These are phyloP conservation scores for Micronycteris hirsuta DNA, from an alignment of 2,113 vertebrate species.

Conservation along the genomic window DNA sequence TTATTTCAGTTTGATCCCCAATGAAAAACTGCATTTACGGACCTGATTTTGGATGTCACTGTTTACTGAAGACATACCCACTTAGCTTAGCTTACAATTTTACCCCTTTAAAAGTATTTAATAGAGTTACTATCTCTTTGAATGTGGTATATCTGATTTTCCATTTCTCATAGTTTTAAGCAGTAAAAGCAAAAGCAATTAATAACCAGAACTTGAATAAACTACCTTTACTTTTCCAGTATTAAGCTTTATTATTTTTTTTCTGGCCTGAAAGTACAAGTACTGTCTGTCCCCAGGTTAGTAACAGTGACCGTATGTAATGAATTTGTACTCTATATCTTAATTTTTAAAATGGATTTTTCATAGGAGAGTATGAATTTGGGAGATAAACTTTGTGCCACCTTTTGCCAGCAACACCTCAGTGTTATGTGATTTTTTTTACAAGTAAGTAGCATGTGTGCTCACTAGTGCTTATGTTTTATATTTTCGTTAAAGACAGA, in stretches of 20 bases:
- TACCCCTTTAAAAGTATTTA: background rate
- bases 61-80: background rate
- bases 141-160: background rate
- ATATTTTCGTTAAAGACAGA: background rate
- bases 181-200: background rate
- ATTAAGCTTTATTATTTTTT: background rate
- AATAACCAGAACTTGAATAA: background rate
- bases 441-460: background rate
- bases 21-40: background rate
- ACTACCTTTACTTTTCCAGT: background rate
- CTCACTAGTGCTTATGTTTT: background rate
- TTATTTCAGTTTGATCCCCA: background rate
- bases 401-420: background rate
- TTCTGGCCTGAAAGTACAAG: background rate
- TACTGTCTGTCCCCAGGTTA: background rate
- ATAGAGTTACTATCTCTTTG: background rate
- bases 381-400: background rate
- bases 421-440: background rate
- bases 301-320: background rate
- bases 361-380: background rate
- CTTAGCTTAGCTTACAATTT: background rate
- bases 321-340: constrained; percentile 4
- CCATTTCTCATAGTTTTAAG: background rate
- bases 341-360: background rate
- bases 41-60: background rate